Evolutionary conservation across 2,797 vertebrate genomes (phyloP).

Genomic region (Hirundo rustica): DNA sequence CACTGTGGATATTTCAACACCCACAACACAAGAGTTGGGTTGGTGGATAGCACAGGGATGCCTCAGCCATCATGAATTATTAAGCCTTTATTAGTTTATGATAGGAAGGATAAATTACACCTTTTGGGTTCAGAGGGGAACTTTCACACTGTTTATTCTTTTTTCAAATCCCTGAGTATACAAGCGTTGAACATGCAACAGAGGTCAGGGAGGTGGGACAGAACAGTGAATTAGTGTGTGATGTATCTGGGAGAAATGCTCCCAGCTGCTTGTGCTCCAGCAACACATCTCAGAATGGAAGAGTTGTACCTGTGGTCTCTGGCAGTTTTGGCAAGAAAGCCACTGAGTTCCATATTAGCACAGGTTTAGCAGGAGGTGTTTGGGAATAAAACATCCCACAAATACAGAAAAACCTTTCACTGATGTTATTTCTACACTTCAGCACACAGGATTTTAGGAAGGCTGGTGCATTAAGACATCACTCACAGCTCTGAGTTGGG

Average conservation of each 20-base stretch:
- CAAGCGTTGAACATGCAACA: neutral
- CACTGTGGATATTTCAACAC: neutral
- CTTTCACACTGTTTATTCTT: neutral
- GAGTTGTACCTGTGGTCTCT: neutral
- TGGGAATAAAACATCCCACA: neutral
- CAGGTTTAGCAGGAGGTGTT: neutral
- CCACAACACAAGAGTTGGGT: fast-evolving
- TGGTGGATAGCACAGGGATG: neutral
- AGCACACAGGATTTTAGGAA: neutral
- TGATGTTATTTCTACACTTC: neutral
- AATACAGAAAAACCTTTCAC: neutral
- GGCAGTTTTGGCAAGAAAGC: neutral
- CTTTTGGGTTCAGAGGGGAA: neutral
- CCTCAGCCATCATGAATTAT: neutral
- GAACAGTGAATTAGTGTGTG: neutral
- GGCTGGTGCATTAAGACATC: neutral
- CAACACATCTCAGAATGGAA: neutral
- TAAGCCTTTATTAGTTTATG: neutral
- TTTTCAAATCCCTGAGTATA: neutral
- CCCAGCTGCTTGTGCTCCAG: neutral
- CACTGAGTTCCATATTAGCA: neutral
- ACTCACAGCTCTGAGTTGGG: neutral
- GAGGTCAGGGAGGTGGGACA: neutral
- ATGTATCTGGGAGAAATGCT: neutral
- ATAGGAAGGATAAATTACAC: neutral